A percentile compares a stretch with the other conserved stretches of the same genome.
These are phyloP conservation scores for Calephelis virginiensis DNA, from an alignment of 1,140 invertebrate genomes.

Conservation along the genomic window DNA sequence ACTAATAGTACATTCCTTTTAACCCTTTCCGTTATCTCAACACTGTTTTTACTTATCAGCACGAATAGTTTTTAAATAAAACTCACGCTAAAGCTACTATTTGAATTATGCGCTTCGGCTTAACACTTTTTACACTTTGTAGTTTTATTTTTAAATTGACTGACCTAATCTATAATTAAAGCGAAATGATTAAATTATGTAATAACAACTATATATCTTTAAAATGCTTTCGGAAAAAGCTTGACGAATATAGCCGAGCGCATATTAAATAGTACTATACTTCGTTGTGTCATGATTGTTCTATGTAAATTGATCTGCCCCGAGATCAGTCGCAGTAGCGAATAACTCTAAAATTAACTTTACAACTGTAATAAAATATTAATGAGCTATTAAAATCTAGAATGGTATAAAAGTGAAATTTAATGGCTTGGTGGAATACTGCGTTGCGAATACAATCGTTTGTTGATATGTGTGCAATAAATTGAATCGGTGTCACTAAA, in stretches of 20 bases:
- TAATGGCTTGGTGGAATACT: conserved; percentile 56
- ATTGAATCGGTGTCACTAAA: conserved; percentile 40
- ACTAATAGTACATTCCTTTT: conserved; percentile 43
- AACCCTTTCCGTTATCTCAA: conserved; percentile 62
- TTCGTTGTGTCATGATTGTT: not conserved
- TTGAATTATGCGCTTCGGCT: no score
- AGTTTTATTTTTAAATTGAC: no score
- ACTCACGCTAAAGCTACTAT: no score
- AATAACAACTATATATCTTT: no score
- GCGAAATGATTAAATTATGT: no score
- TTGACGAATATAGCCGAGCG: no score
- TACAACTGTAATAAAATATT: conserved; percentile 69
- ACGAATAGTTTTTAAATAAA: no score
- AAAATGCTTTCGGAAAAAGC: no score
- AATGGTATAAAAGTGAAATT: conserved; percentile 74
- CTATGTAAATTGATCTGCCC: conserved; percentile 27
- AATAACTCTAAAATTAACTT: conserved; percentile 72
- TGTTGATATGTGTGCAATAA: conserved; percentile 62
- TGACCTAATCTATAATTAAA: no score
- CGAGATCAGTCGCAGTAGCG: conserved; percentile 65
- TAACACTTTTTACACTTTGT: no score
- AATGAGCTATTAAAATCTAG: conserved; percentile 75
- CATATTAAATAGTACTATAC: no score
- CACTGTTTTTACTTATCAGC: not conserved
- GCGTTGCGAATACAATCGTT: conserved; percentile 51